Base-by-base conservation (phyloP, 2,888 invertebrate genomes). In the Nomada fucata region DNA sequence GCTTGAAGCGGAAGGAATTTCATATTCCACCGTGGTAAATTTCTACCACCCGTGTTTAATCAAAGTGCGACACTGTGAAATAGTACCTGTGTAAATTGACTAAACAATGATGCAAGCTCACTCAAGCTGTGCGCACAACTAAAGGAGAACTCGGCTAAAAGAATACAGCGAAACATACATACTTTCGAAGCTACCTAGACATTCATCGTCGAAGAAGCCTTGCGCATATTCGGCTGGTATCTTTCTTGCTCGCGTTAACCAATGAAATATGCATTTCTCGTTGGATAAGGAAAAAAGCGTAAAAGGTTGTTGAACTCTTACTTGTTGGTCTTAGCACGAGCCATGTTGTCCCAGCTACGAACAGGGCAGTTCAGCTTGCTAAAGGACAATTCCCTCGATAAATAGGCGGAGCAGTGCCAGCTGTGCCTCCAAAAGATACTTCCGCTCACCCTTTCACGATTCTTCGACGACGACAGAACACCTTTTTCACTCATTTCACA, bases 351-450 rank as follows among this genome's bases (percentile, higher is more conserved):
- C 90, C 86, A 91, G 86, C 90, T 89, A 71, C 90, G 87, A 80
- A 85, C 83, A 57, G 89, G 86, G 64, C 87, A 85, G 85, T 85
- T 83, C 76, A 91, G 89, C 75, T 82, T 81, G 67, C 85, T 85
- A 70, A 90, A 85, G 70, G 89, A 86, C 70, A 88, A 78, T 79
- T 92, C 92, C 76, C 78, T 85, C 64, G 88, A 79, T 79, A 91
- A 88, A 86, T 91, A 90, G 83, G 92, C 90, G 83, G 92, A 92
- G 89, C 91, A 91, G 83, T 93, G 93, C 93, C 93, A 93, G 91
- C 93, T 93, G 90, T 93, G 93, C 78, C 93, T 91, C 91, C 90
- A 92, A 79, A 91, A 90, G 72, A 87, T 83, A 82, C 91, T 91
- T 83, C 90, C 91, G 79, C 90, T 91, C 78, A 88, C 86, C 81